Conservation (phyloP, 2,888 invertebrate species). For the Entomobrya multifasciata region DNA sequence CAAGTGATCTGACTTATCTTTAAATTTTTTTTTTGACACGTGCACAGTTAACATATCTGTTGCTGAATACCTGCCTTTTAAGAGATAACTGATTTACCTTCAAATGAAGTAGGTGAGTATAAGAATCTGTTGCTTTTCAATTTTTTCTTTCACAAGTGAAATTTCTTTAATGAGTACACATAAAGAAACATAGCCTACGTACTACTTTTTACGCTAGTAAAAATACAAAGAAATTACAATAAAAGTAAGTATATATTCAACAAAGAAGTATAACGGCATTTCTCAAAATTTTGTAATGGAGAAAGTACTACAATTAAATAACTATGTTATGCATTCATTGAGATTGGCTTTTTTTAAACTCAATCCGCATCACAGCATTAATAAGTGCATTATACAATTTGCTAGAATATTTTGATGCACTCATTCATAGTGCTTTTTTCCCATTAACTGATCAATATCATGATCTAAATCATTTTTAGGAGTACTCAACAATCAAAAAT, state of each 20-base stretch:
- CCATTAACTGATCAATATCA: background rate
- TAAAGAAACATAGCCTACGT: slow-evolving; percentile 11
- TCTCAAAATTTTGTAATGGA: slow-evolving; percentile 5
- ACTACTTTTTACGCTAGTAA: slow-evolving; percentile 28
- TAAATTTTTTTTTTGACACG: background rate
- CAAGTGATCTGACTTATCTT: slow-evolving; percentile 38
- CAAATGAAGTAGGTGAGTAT: slow-evolving; percentile 1
- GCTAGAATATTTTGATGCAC: slow-evolving; percentile 7
- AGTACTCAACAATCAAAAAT: slow-evolving; percentile 2
- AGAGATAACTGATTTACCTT: slow-evolving; percentile 38
- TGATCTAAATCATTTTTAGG: slow-evolving; percentile 11
- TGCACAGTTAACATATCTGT: slow-evolving; percentile 18
- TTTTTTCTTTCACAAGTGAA: background rate
- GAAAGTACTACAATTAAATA: background rate
- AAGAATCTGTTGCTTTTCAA: slow-evolving; percentile 15
- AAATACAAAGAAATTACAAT: background rate
- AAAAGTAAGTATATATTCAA: background rate
- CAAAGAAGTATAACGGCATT: background rate
- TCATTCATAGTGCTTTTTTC: slow-evolving; percentile 1
- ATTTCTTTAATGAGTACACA: background rate
- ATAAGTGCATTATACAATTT: background rate
- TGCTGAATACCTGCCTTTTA: slow-evolving; percentile 10
- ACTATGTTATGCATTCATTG: slow-evolving; percentile 28
- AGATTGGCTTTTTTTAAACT: background rate
- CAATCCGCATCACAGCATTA: background rate